Evolutionary conservation across 1,140 invertebrate species (phyloP), one percentile per base, ranked within the genome.

Genomic region (Dreissena rostriformis): DNA sequence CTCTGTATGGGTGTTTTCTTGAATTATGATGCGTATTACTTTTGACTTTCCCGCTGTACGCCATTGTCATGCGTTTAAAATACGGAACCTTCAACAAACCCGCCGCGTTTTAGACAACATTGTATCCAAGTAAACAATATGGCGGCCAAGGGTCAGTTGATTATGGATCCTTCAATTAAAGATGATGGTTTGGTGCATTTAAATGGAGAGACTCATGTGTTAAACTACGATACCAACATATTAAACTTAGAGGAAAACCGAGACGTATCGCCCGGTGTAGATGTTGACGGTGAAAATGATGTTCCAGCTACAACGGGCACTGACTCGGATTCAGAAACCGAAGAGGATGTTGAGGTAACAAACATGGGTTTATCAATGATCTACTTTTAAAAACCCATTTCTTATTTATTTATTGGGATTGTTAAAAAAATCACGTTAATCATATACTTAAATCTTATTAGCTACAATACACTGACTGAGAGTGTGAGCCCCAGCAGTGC

Each of bases 111-210:
- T 39, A 39, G 39, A 39, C 39, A 39, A 39, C 57, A 61, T 17
- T 76, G 88, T 90, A 83, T 90, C 88, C 82, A 89, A 82, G 88
- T 85, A 86, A 90, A 87, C 85, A 88, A 88, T 11, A 90, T 90
- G 88, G 88, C 87, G 79, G 87, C 87, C 74, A 76, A 66, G 29
- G 85, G 52, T 61, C 68, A 22, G 14, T 72, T 84, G 70, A 63
- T 75, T 55, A 77, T 82, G 55, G 82, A 85, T 82, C 81, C 82
- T 57, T 84, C 88, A 10, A 28, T 75, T 63, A 51, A 87, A 29
- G 86, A 90, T 19, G 88, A 86, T 26, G 84, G 86, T 74, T 88
- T 85, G 81, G 87, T 88, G n/a, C 86, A 84, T 55, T 79, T 88
- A n/a, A 85, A 84, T 76, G 86, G 85, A n/a, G 88, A 89, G 76